These are phyloP conservation scores for Drosophila kanapiae DNA, from an alignment of 1,140 invertebrate species.

Conservation along the genomic window DNA sequence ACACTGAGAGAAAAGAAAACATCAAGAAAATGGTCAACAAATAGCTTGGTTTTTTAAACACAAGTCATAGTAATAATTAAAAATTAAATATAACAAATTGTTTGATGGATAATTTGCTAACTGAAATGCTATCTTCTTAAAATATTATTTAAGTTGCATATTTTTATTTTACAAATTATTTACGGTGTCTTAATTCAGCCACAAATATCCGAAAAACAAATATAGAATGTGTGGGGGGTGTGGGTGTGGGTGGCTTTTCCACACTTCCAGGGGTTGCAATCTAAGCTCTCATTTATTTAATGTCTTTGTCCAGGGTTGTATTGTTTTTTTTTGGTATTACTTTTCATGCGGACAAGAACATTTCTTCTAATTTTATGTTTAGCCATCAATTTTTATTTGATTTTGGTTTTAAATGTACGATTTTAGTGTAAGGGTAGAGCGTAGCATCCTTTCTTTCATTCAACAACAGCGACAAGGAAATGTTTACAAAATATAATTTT, in stretches of 20 bases:
- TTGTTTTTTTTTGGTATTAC: constrained; percentile 10
- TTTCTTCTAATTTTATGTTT: constrained; percentile 26
- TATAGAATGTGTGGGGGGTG: constrained; percentile 19
- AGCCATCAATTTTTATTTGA: constrained; percentile 20
- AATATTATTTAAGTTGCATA: neutral
- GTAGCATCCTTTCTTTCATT: neutral
- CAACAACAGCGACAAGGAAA: constrained; percentile 50
- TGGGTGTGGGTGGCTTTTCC: constrained; percentile 15
- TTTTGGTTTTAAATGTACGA: neutral
- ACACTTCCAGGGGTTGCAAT: constrained; percentile 27
- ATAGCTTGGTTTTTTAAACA: no score
- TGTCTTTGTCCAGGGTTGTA: constrained; percentile 26
- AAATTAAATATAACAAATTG: no score
- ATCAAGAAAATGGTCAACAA: neutral
- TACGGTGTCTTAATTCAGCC: constrained; percentile 15
- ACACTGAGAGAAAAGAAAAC: constrained; percentile 4
- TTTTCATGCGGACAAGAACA: constrained; percentile 11
- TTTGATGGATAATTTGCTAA: no score
- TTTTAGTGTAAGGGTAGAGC: neutral
- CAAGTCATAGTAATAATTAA: no score
- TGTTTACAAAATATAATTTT: constrained; percentile 40
- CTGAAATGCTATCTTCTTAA: neutral
- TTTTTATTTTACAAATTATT: neutral
- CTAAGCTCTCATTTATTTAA: constrained; percentile 15
- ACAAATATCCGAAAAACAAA: constrained; percentile 53